Evolutionary conservation across 2,888 invertebrate genomes (phyloP), one percentile per base, ranked within the genome.

Genomic region (Dryadula phaetusa): DNA sequence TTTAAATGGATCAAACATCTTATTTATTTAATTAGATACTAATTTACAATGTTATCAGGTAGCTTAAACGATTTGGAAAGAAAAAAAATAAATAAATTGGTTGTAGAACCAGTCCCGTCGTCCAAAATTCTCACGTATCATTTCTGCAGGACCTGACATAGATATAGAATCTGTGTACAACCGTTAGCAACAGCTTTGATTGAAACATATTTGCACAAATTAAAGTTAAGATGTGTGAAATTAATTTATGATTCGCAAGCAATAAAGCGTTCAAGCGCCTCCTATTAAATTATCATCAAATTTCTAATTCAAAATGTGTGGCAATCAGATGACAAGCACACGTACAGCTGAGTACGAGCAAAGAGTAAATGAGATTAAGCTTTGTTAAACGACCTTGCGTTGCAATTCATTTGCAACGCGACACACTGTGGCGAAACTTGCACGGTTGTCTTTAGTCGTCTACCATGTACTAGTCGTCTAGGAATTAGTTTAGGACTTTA

Each of bases 381-480:
- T 90, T 89, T 87, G 89, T 85, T 88, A 86, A 91, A 87, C 88
- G 86, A 86, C 86, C 86, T 88, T 85, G 87, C 84, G 82, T 85
- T 84, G 86, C 85, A 85, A 88, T 88, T 85, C 86, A 87, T 90
- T 86, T 87, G 84, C 81, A 73, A 79, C 70, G 84, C 85, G 85
- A 84, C 84, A 81, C 72, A 76, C 79, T 82, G 83, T 80, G 82
- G 85, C 74, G 75, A 83, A 88, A 87, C 84, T 86, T 86, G 75
- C 74, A 77, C 77, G 66, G 72, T 44, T 46, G 62, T 66, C 60
- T 66, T 34, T 47, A 37, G 44, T 40, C 64, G 62, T 62, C 70
- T 58, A 79, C 81, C 79, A 82, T 79, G 79, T 80, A 79, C 78
- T 77, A 74, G 10, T 37, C 37, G 37, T 12, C 37, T 37, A 37